Conservation (phyloP, 2,113 vertebrate species). For the Corapipo altera region DNA sequence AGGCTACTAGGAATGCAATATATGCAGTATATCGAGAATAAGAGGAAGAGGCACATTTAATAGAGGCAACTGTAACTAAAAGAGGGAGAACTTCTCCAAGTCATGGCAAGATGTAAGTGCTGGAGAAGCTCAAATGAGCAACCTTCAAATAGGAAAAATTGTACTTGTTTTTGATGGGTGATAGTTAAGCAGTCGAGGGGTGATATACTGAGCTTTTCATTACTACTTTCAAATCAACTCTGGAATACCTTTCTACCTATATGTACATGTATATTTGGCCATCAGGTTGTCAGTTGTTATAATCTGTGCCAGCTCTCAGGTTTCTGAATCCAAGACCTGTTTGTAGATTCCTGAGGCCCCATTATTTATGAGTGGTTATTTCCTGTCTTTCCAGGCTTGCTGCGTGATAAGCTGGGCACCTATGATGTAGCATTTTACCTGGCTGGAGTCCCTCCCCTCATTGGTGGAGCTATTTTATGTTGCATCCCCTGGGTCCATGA, state of each 20-base stretch:
- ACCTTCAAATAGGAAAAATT: not conserved
- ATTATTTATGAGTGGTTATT: not conserved
- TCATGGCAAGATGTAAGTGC: not conserved
- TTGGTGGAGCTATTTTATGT: conserved; percentile 88
- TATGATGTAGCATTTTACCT: conserved; percentile 93
- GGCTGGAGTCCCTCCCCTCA: conserved; percentile 91
- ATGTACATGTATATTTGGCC: not conserved
- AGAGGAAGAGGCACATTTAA: not conserved
- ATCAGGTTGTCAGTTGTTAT: not conserved
- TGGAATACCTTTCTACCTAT: not conserved
- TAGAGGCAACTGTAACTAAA: not conserved
- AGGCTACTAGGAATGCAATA: not conserved
- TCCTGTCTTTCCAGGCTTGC: conserved; percentile 77
- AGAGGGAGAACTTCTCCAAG: not conserved
- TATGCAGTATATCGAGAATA: not conserved
- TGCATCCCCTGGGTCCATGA: conserved; percentile 90
- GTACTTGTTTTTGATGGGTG: not conserved
- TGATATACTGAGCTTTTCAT: not conserved
- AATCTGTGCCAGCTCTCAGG: not conserved
- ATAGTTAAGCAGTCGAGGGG: not conserved
- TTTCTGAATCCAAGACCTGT: not conserved
- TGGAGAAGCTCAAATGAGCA: not conserved
- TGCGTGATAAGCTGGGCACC: conserved; percentile 82
- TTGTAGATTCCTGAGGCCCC: not conserved
- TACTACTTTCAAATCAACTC: not conserved